A percentile compares a stretch with the other conserved stretches of the same genome.
Conservation (phyloP, 2,797 vertebrate species). For the Leptoclinus maculatus region DNA sequence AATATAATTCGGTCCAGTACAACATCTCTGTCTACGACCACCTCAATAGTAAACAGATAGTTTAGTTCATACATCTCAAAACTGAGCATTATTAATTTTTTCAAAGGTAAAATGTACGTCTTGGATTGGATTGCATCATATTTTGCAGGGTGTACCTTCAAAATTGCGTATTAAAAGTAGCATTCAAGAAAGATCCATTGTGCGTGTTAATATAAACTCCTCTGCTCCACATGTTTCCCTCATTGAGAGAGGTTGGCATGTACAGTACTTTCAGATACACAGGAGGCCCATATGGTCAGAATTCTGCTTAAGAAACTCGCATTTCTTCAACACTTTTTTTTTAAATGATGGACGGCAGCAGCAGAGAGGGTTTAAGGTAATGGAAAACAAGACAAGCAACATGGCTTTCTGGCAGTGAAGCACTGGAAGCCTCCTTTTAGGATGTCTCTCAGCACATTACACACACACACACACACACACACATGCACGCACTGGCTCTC, state of each 20-base stretch:
- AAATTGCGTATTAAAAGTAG: not conserved
- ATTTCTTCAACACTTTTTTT: slow-evolving; percentile 16
- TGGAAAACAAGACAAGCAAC: slow-evolving; percentile 57
- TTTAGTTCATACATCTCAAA: not conserved
- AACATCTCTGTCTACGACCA: not conserved
- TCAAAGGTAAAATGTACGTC: not conserved
- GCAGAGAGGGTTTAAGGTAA: slow-evolving; percentile 38
- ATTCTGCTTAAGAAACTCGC: slow-evolving; percentile 6
- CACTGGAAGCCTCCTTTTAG: slow-evolving; percentile 30
- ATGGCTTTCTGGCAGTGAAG: slow-evolving; percentile 49
- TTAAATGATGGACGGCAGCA: slow-evolving; percentile 42
- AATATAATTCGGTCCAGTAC: not conserved
- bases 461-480: slow-evolving; percentile 3
- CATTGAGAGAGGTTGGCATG: not conserved
- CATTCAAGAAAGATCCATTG: not conserved
- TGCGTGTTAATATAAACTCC: not conserved
- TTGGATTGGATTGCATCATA: not conserved
- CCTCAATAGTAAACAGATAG: not conserved
- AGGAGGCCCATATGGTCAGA: slow-evolving; percentile 17
- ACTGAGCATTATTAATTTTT: not conserved
- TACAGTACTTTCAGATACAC: slow-evolving; percentile 1
- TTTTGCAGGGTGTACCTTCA: not conserved
- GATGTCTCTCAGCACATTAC: slow-evolving; percentile 17
- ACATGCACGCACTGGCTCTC: not conserved
- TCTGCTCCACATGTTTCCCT: slow-evolving; percentile 1